Evolutionary conservation across 1,140 invertebrate species (phyloP), one percentile per base, ranked within the genome.

Genomic region (Bombus waltoni): DNA sequence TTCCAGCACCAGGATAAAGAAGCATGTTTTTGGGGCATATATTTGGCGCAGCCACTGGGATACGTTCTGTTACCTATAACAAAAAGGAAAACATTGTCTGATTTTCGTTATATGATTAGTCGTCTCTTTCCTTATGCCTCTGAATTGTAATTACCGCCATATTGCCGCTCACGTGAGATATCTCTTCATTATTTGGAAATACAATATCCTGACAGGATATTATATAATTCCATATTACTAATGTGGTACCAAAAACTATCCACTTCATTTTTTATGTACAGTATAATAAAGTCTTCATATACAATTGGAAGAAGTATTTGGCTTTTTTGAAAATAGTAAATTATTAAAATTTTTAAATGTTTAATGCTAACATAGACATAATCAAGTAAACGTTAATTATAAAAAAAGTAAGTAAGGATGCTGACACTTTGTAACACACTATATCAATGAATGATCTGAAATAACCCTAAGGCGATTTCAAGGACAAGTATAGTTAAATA

Each of bases 21-120:
- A 97, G 89, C 93, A 97, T 96, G 88, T 97, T 96, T 72, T 95
- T 93, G 22, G 96, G 94, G 91, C 97, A 97, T 85, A 91, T 93
- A 0, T 94, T 94, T 25, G 96, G 96, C 62, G 95, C 93, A 77
- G 94, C 96, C 11, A 97, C 90, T 25, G 97, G 96, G 71, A 91
- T 86, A 73, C 87, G 90, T 40, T 92, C 90, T 28, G 88, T 90
- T 62, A 92, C 87, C 92, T 93, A 68, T 68, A 62, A 66, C 57
- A 78, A 42, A 66, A 28, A 25, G 18, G 1, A 22, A 53, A 42
- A 6, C 9, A 70, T 57, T 70, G 25, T 47, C 15, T 40, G 8
- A 42, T 32, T 40, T 62, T 40, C 40, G 9, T 42, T 22, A 25
- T 57, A 25, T 28, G 2, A 22, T n/a, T 5, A 71, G 25, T 22